Evolutionary conservation across 37 sponge, comb jelly and placozoan species (phyloP).

Genomic region (Hexactinellida sp.): DNA sequence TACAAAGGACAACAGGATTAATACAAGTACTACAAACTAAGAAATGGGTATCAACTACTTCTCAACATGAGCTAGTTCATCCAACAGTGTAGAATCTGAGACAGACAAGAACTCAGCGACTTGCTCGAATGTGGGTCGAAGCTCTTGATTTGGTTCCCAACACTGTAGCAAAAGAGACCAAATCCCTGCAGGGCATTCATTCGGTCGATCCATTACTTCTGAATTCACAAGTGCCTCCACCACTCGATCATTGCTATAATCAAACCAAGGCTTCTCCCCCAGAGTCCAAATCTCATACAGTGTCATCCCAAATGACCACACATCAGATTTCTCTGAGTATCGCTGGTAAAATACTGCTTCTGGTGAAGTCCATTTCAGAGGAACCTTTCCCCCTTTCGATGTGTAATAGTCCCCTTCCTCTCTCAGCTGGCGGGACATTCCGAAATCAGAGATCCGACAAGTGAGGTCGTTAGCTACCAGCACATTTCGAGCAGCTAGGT

Average conservation of each 20-base stretch:
- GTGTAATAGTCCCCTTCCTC: conserved; percentile 12
- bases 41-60: no score
- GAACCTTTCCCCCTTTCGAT: conserved; percentile 6
- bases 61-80: no score
- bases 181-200: conserved; percentile 16
- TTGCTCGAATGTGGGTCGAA: background rate
- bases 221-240: background rate
- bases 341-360: conserved; percentile 22
- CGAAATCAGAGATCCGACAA: conserved; percentile 12
- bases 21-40: no score
- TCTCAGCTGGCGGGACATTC: background rate
- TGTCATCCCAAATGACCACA: conserved; percentile 29
- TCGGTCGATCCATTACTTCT: conserved; percentile 6
- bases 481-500: conserved; percentile 22
- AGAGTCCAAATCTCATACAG: conserved; percentile 43
- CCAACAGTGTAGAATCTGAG: no score
- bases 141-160: background rate
- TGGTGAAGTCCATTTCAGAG: conserved; percentile 18
- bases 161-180: conserved; percentile 16
- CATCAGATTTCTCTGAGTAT: conserved; percentile 40
- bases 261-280: conserved; percentile 27
- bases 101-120: background rate
- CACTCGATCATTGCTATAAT: conserved; percentile 19
- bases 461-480: background rate
- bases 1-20: no score